Conservation (phyloP, 2,797 vertebrate genomes). For the Mormyrus hasselquistii region DNA sequence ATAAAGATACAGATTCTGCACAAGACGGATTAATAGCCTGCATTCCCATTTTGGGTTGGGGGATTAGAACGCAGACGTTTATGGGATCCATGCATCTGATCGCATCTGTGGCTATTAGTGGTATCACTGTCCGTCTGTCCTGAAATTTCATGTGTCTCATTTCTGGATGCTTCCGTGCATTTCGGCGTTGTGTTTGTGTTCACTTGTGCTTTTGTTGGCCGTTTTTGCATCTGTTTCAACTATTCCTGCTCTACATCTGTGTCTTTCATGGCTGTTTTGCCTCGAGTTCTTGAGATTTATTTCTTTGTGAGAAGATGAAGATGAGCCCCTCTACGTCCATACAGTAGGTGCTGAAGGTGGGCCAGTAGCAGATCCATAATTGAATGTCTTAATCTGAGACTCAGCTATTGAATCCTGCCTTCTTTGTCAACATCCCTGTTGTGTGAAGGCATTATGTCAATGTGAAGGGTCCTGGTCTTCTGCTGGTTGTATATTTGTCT, state of each 20-base stretch:
- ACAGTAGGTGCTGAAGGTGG: neutral
- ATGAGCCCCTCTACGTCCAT: neutral
- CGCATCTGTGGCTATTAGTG: neutral
- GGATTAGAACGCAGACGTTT: neutral
- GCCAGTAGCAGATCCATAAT: neutral
- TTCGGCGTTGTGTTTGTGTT: neutral
- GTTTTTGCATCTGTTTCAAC: neutral
- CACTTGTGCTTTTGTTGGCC: neutral
- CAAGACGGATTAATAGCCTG: neutral
- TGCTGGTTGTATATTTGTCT: neutral
- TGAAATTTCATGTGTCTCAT: neutral
- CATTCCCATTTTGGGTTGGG: neutral
- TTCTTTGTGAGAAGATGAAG: neutral
- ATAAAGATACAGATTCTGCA: neutral
- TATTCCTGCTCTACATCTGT: neutral
- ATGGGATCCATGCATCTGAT: slow-evolving; percentile 38
- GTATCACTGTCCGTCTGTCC: neutral
- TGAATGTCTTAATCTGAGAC: neutral
- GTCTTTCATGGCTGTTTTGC: neutral
- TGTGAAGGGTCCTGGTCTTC: neutral
- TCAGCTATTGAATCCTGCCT: neutral
- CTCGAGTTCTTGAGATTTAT: neutral
- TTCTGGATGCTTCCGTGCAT: neutral
- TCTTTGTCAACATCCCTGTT: neutral
- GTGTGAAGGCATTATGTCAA: neutral